Conservation (phyloP, 2,888 invertebrate species). For the Folsomia manolachei region DNA sequence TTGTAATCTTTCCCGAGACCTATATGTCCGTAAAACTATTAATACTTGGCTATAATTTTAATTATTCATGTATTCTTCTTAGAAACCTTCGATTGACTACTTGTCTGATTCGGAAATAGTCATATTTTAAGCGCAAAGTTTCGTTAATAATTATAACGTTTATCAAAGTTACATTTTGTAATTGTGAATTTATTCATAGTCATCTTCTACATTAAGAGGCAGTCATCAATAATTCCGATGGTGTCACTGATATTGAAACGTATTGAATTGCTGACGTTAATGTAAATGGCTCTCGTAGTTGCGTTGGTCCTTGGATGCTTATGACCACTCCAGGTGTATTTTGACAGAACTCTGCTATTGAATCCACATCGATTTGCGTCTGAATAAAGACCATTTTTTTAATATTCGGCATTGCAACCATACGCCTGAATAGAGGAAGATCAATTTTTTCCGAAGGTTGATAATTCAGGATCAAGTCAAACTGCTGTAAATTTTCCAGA, state of each 20-base stretch:
- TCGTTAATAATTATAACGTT: too few relatives aligned
- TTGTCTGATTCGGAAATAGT: neutral
- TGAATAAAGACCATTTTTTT: constrained; percentile 30
- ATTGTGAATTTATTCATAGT: too few relatives aligned
- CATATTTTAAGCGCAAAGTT: neutral
- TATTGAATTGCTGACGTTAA: constrained; percentile 16
- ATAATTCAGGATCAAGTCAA: constrained; percentile 26
- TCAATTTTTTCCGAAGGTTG: constrained; percentile 27
- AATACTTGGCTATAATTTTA: too few relatives aligned
- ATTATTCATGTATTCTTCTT: neutral
- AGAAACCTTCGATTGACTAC: neutral
- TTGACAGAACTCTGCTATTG: constrained; percentile 9
- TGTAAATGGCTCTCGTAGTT: neutral
- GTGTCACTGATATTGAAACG: neutral
- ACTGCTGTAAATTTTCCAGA: constrained; percentile 25
- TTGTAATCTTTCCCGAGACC: too few relatives aligned
- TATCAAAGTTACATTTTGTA: too few relatives aligned
- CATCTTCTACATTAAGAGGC: too few relatives aligned
- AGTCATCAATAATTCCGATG: too few relatives aligned
- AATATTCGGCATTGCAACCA: constrained; percentile 29
- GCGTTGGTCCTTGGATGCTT: constrained; percentile 12
- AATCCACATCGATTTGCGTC: constrained; percentile 28
- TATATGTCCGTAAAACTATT: too few relatives aligned
- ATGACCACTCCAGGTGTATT: neutral
- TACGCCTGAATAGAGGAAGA: constrained; percentile 24